Evolutionary conservation across 1,140 invertebrate species (phyloP), one percentile per base, ranked within the genome.

Genomic region (Lucilia sericata): DNA sequence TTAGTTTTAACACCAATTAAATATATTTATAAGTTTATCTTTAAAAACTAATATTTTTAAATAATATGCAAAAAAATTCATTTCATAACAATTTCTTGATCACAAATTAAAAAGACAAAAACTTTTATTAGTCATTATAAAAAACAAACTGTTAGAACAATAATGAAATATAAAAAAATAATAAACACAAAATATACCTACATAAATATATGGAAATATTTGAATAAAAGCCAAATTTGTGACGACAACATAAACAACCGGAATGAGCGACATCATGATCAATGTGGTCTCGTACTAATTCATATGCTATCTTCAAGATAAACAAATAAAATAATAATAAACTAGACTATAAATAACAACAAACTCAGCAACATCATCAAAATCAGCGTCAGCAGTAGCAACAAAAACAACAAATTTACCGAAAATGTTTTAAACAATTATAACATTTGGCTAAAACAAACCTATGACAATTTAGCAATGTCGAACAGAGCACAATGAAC

Each of bases 211-310:
- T n/a, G n/a, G 14, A 60, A 17, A 17, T n/a, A 60, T n/a, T 60
- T 60, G 55, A 60, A 60, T 60, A 7, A n/a, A 60, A 60, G 55
- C 55, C 55, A 60, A 60, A 60, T 14, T 60, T 60, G n/a, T 60
- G 55, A 60, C 55, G 55, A 60, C 55, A 60, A 60, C 13, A 42
- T n/a, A 17, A 60, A 60, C 55, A 60, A 60, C 55, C 55, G 55
- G 55, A 14, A 60, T n/a, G 42, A 42, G 42, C 42, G 5, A 8
- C 42, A 42, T 42, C 42, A 42, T 42, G 42, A 60, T 60, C 0
- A 60, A 60, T 17, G 55, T 3, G 42, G 42, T 10, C 25, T 30
- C 42, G 42, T 42, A 42, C 42, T 42, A 42, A 60, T n/a, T 60
- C 14, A 60, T 60, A 60, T n/a, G 14, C 55, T 17, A n/a, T 14